These are phyloP conservation scores for Desoria tigrina DNA, from an alignment of 2,888 invertebrate species.

Conservation along the genomic window DNA sequence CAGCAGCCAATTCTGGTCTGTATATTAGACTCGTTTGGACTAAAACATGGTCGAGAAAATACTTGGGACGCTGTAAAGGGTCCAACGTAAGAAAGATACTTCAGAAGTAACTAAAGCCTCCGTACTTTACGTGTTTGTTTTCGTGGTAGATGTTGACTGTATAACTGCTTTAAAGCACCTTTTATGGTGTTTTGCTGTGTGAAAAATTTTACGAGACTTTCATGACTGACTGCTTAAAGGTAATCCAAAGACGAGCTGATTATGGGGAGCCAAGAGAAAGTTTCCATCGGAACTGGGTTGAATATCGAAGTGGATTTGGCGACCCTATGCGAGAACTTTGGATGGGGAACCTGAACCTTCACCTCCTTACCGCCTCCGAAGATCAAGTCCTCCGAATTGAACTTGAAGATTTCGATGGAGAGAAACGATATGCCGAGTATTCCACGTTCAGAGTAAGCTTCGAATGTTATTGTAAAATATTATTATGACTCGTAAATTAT, in stretches of 20 bases:
- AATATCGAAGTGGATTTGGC: constrained; percentile 90
- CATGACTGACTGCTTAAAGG: constrained; percentile 61
- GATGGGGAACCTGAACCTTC: constrained; percentile 91
- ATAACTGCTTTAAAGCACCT: too few relatives aligned
- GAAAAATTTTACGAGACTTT: too few relatives aligned
- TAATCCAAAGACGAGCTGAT: constrained; percentile 85
- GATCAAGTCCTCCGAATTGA: constrained; percentile 84
- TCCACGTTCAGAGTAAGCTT: constrained; percentile 51
- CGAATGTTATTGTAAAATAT: background rate
- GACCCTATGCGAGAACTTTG: constrained; percentile 88
- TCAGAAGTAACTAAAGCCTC: too few relatives aligned
- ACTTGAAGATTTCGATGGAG: constrained; percentile 88
- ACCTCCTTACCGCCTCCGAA: constrained; percentile 88
- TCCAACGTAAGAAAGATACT: too few relatives aligned
- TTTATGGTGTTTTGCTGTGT: too few relatives aligned
- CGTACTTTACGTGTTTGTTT: too few relatives aligned
- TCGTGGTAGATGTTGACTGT: too few relatives aligned
- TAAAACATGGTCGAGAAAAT: too few relatives aligned
- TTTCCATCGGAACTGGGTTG: constrained; percentile 88
- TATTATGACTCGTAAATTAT: too few relatives aligned
- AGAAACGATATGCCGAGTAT: constrained; percentile 69
- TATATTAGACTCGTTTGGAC: too few relatives aligned
- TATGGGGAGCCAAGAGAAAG: constrained; percentile 84
- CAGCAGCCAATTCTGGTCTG: too few relatives aligned
- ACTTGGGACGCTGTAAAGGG: too few relatives aligned